phyloP scores from a whole-genome alignment of 2,888 invertebrate genomes.

The Tanypteryx hageni region DNA sequence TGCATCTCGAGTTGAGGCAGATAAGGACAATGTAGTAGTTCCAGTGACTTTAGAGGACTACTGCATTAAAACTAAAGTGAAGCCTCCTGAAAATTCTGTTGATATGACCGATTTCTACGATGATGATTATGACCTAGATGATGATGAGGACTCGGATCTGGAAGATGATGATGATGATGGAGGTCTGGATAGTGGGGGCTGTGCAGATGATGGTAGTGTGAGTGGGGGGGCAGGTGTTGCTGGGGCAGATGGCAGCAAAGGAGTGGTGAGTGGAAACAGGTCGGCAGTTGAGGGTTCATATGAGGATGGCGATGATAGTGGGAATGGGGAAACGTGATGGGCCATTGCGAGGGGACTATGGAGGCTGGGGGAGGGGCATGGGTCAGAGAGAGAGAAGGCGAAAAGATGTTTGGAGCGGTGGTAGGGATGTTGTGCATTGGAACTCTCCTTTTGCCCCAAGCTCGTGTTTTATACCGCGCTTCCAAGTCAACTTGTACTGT shows the following conservation, averaged over 20 bases:
- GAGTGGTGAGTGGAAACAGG: slow-evolving; percentile 49
- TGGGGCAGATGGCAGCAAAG: slow-evolving; percentile 36
- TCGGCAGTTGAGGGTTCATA: slow-evolving; percentile 80
- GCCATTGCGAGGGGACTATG: slow-evolving; percentile 36
- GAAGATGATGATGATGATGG: slow-evolving; percentile 67
- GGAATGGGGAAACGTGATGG: slow-evolving; percentile 93
- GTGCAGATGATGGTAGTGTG: slow-evolving; percentile 57
- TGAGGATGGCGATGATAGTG: slow-evolving; percentile 91
- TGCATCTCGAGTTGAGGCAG: slow-evolving; percentile 95
- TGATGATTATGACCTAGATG: slow-evolving; percentile 92
- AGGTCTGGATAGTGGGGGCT: slow-evolving; percentile 70
- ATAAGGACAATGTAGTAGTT: slow-evolving; percentile 97
- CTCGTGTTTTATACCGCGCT: slow-evolving; percentile 56
- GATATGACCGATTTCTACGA: slow-evolving; percentile 98
- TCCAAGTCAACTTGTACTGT: slow-evolving; percentile 49
- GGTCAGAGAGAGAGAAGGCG: not conserved
- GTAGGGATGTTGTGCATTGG: slow-evolving; percentile 44
- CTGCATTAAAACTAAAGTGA: slow-evolving; percentile 92
- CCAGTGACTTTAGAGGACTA: slow-evolving; percentile 99
- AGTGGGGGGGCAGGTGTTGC: slow-evolving; percentile 67
- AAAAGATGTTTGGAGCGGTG: slow-evolving; percentile 35
- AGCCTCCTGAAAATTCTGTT: slow-evolving; percentile 87
- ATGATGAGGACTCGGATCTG: slow-evolving; percentile 75
- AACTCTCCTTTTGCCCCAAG: slow-evolving; percentile 57
- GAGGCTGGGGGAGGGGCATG: slow-evolving; percentile 55